Percentiles rank a stretch among this genome's conserved stretches.
Evolutionary conservation across 2,888 invertebrate species (phyloP).

Genomic region (Parelbella ahira): DNA sequence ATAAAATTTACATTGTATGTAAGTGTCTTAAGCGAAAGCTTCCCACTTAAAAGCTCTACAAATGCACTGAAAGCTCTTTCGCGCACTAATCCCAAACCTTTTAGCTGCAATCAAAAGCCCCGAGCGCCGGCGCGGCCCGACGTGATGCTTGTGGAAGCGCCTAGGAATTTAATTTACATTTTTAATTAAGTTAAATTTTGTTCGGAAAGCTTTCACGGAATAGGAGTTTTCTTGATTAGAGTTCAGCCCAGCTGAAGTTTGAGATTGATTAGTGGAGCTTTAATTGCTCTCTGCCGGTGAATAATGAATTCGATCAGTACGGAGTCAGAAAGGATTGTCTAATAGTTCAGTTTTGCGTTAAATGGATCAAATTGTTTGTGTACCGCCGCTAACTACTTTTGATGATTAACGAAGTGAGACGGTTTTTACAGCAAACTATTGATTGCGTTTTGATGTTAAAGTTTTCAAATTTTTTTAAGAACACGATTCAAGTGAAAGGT

Average conservation of each 20-base stretch:
- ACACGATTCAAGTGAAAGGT: too few relatives aligned
- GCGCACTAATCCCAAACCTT: constrained; percentile 81
- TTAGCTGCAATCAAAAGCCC: constrained; percentile 82
- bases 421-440: too few relatives aligned
- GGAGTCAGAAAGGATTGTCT: constrained; percentile 60
- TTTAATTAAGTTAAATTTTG: constrained; percentile 81
- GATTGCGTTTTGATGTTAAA: too few relatives aligned
- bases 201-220: constrained; percentile 80
- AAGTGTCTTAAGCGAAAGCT: constrained; percentile 81
- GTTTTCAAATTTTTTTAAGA: too few relatives aligned
- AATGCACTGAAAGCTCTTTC: constrained; percentile 82
- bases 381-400: constrained; percentile 23
- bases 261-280: constrained; percentile 80
- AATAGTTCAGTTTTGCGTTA: constrained; percentile 59
- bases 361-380: constrained; percentile 48
- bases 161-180: constrained; percentile 81
- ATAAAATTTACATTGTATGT: constrained; percentile 80
- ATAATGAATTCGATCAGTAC: constrained; percentile 78
- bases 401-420: background rate
- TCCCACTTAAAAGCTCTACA: constrained; percentile 81
- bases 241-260: constrained; percentile 78
- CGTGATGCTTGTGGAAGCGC: constrained; percentile 78
- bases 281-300: constrained; percentile 77
- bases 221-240: constrained; percentile 81
- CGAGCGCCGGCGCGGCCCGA: constrained; percentile 61